Base-by-base conservation (phyloP, 2,888 invertebrate genomes). In the Neoscelio sp. region DNA sequence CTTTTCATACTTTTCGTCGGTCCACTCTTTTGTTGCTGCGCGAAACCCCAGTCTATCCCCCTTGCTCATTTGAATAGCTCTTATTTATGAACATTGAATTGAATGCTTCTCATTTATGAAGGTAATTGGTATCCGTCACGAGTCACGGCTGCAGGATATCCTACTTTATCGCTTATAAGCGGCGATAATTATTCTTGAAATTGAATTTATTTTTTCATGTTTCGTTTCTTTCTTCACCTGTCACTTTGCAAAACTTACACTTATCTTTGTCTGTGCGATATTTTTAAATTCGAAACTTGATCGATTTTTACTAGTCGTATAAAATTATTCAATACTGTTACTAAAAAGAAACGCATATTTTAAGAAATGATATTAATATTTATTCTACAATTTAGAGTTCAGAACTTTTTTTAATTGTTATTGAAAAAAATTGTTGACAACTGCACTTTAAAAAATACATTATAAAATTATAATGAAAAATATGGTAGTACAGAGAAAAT, bases 31-130 rank as follows among this genome's bases (percentile, higher is more conserved):
- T 26, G 12, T 10, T 46, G n/a, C n/a, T 44, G 6, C 8, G 28
- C 10, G 10, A 8, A 15, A 4, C 20, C n/a, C 56, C 23, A 23
- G 0, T 40, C 35, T n/a, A n/a, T 26, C 6, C 46, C 68, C 38
- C 35, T 28, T 12, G 50, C 48, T n/a, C 48, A 62, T 62, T 52
- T 71, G 52, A 64, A 60, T 75, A 60, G 67, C 60, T 54, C 62
- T 60, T 75, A 75, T 75, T 68, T 62, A 68, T 68, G 67, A 75
- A 75, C 60, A 67, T 75, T 88, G 87, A 88, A 88, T 87, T 86
- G 88, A 87, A 88, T 88, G 87, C 85, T 84, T 86, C 86, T 86
- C 87, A 88, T 87, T 88, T 86, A 86, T 87, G 84, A 86, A 85
- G 85, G 87, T 87, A 88, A 88, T 88, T 88, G 87, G 85, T 87